These are phyloP conservation scores for Crenuchus spilurus DNA, from an alignment of 2,797 vertebrate genomes.

Conservation along the genomic window DNA sequence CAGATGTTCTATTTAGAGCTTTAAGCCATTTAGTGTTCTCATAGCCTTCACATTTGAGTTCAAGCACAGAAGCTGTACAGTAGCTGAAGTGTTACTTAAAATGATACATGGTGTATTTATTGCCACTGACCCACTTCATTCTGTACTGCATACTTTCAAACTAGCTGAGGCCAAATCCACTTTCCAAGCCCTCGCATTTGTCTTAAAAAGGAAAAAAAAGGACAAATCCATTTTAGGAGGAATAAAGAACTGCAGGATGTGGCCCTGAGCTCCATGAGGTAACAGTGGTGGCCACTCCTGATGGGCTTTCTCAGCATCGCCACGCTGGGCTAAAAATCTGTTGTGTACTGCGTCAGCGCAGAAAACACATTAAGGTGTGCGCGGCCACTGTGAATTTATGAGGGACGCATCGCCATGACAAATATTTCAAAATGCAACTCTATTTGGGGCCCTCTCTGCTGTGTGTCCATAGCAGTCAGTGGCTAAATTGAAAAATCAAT, in stretches of 20 bases:
- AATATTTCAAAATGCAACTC: slow-evolving; percentile 88
- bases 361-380: slow-evolving; percentile 75
- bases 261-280: slow-evolving; percentile 57
- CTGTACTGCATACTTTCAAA: not conserved
- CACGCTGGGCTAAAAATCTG: slow-evolving; percentile 80
- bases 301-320: slow-evolving; percentile 75
- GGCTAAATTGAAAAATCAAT: slow-evolving; percentile 99
- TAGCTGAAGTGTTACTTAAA: not conserved
- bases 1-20: not conserved
- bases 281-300: slow-evolving; percentile 71
- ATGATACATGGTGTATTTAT: too few species aligned
- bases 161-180: not conserved
- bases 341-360: slow-evolving; percentile 75
- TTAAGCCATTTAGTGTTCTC: not conserved
- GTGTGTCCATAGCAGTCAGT: slow-evolving; percentile 94
- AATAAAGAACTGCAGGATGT: slow-evolving; percentile 39
- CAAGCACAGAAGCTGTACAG: not conserved
- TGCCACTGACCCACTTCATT: too few species aligned
- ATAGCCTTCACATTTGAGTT: not conserved
- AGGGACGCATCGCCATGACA: slow-evolving; percentile 84
- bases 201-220: slow-evolving; percentile 4
- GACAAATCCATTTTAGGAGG: slow-evolving; percentile 5
- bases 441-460: slow-evolving; percentile 85
- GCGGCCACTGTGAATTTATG: slow-evolving; percentile 82
- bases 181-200: not conserved